A percentile compares a stretch with the other conserved stretches of the same genome.
These are phyloP conservation scores for Icerya purchasi DNA, from an alignment of 2,888 invertebrate species.

Conservation along the genomic window DNA sequence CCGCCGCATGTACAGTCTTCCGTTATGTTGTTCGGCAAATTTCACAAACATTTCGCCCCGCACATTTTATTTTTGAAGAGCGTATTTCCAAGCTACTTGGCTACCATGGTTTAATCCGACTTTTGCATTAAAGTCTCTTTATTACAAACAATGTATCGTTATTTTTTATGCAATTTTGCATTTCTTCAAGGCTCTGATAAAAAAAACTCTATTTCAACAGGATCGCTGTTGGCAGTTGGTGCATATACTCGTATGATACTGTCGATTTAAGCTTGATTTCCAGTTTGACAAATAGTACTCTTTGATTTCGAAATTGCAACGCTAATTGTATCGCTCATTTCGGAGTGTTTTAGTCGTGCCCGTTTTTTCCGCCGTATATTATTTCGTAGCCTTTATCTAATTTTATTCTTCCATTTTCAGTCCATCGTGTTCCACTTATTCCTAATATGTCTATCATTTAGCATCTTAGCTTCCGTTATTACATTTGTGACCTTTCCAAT, in stretches of 20 bases:
- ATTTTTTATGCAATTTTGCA: not conserved
- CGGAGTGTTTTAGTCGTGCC: not conserved
- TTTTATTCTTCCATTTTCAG: not conserved
- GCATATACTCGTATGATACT: not conserved
- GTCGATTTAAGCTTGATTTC: not conserved
- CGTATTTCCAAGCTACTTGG: not conserved
- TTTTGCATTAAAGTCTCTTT: not conserved
- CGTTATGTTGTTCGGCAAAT: constrained; percentile 4
- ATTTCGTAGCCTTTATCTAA: not conserved
- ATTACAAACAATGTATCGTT: not conserved
- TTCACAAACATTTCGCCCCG: constrained; percentile 3
- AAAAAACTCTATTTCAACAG: not conserved
- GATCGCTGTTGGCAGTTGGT: not conserved
- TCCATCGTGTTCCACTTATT: not conserved
- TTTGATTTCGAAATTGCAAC: not conserved
- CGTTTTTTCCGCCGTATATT: not conserved
- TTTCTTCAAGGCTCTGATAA: not conserved
- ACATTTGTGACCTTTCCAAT: not conserved
- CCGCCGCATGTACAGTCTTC: not conserved
- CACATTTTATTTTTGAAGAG: not conserved
- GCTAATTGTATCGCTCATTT: not conserved
- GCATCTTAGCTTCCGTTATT: not conserved
- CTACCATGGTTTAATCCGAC: constrained; percentile 1
- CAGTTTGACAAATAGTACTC: not conserved
- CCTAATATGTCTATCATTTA: not conserved